These are phyloP conservation scores for Apotomis betuletana DNA, from an alignment of 2,888 invertebrate genomes.

Conservation along the genomic window DNA sequence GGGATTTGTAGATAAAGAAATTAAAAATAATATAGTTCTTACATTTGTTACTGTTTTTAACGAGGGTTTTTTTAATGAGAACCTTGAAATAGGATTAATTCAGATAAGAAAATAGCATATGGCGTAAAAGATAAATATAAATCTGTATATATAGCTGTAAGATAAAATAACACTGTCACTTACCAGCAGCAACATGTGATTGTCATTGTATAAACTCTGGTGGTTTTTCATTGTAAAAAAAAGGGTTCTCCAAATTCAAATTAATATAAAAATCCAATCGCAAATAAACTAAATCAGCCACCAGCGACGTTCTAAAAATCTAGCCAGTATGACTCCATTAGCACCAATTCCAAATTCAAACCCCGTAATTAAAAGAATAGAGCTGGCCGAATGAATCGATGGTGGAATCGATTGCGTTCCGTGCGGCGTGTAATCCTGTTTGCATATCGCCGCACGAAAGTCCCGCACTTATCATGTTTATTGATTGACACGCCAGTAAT, in stretches of 20 bases:
- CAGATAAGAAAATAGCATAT: no score
- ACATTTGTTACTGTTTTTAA: not conserved
- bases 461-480: slow-evolving; percentile 82
- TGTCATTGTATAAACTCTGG: no score
- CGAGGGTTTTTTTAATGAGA: no score
- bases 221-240: no score
- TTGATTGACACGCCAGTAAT: slow-evolving; percentile 83
- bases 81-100: no score
- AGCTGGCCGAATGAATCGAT: slow-evolving; percentile 40
- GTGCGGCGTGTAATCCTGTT: slow-evolving; percentile 77
- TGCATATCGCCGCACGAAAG: slow-evolving; percentile 81
- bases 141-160: no score
- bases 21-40: not conserved
- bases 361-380: slow-evolving; percentile 24
- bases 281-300: no score
- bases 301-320: not conserved
- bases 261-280: no score
- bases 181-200: no score
- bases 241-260: no score
- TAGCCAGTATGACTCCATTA: slow-evolving; percentile 1
- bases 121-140: no score
- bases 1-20: slow-evolving; percentile 23
- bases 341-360: slow-evolving; percentile 5
- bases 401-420: slow-evolving; percentile 53
- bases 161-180: no score